Conservation (phyloP, 92 coral and sea anemone genomes). For the Hydrozoanthus gracilis region DNA sequence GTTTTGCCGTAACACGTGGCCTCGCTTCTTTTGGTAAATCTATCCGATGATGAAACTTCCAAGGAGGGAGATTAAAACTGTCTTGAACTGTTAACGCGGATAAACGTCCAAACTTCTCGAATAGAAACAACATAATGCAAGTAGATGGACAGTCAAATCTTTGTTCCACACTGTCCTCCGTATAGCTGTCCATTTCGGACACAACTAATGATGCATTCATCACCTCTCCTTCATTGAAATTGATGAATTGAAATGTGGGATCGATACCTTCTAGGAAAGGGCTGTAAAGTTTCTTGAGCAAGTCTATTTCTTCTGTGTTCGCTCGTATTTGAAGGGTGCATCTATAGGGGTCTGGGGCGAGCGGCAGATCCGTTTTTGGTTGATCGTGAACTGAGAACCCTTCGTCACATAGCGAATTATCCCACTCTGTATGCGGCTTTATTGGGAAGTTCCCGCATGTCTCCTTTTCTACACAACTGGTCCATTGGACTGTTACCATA, state of each 20-base stretch:
- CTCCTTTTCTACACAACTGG: neutral
- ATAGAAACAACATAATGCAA: conserved; percentile 73
- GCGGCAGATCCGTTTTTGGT: neutral
- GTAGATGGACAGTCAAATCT: conserved; percentile 58
- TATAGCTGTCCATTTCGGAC: conserved; percentile 10
- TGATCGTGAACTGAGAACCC: conserved; percentile 7
- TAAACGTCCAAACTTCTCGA: conserved; percentile 80
- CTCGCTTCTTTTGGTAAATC: conserved; percentile 72
- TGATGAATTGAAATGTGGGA: conserved; percentile 84
- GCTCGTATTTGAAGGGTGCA: conserved; percentile 76
- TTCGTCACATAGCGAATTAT: conserved; percentile 10
- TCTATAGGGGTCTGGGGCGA: conserved; percentile 76
- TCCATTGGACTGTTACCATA: conserved; percentile 32
- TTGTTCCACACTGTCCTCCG: neutral
- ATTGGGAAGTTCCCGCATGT: neutral
- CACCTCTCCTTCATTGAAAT: conserved; percentile 63
- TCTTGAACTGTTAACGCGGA: conserved; percentile 75
- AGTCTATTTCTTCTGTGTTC: conserved; percentile 51
- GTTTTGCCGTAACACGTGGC: conserved; percentile 82
- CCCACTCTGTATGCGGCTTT: neutral
- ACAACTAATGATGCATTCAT: conserved; percentile 27
- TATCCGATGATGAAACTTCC: conserved; percentile 90
- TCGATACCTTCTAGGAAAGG: conserved; percentile 86
- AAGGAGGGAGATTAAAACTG: conserved; percentile 66
- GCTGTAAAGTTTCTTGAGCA: conserved; percentile 61